phyloP scores from a whole-genome alignment of 1,140 invertebrate genomes.

The Aphaenogaster floridana region DNA sequence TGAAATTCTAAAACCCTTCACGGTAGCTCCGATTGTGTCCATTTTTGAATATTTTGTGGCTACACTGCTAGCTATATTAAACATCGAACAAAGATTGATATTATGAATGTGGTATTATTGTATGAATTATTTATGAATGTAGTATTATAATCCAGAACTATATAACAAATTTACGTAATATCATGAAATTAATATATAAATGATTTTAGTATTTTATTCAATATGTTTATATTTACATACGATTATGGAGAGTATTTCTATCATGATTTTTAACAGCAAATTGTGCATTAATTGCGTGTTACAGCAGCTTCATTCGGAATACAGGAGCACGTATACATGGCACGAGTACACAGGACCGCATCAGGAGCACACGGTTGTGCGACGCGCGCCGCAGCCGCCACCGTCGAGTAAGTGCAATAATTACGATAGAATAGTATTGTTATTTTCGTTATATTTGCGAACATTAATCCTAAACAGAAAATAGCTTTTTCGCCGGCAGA shows the following conservation, averaged over 20 bases:
- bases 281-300: conserved; percentile 80
- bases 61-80: neutral
- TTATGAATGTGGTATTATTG: neutral
- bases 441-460: conserved; percentile 11
- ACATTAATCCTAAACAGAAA: conserved; percentile 45
- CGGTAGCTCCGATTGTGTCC: neutral
- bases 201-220: neutral
- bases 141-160: neutral
- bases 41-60: neutral
- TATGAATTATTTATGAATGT: too few species aligned
- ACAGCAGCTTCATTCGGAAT: conserved; percentile 95
- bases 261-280: neutral
- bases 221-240: neutral
- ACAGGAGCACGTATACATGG: conserved; percentile 97
- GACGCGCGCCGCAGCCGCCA: conserved; percentile 88
- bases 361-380: conserved; percentile 89
- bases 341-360: conserved; percentile 93
- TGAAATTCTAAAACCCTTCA: neutral
- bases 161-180: neutral
- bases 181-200: neutral
- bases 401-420: conserved; percentile 86
- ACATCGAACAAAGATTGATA: neutral
- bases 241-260: neutral
- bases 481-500: neutral
- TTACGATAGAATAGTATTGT: neutral